Evolutionary conservation across 2,888 invertebrate species (phyloP).

Genomic region (Caenorhabditis sp.): DNA sequence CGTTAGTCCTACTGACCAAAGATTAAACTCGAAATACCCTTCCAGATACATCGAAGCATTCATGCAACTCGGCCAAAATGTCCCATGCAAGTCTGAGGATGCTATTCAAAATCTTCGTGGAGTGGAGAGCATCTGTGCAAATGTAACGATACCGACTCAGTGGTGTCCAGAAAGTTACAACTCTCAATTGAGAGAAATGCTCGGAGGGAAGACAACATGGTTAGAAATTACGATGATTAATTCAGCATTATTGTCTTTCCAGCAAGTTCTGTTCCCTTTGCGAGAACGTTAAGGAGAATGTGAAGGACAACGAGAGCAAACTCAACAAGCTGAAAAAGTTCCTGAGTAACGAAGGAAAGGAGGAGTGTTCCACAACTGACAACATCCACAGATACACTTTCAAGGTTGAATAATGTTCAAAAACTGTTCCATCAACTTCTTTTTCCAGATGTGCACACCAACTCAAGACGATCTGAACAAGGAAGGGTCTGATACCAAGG

Average conservation of each 20-base stretch:
- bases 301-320: slow-evolving; percentile 60
- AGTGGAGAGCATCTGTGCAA: slow-evolving; percentile 75
- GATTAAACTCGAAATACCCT: neutral
- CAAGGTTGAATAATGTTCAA: slow-evolving; percentile 59
- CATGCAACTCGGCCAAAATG: slow-evolving; percentile 76
- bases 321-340: slow-evolving; percentile 66
- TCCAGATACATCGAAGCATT: slow-evolving; percentile 78
- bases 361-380: slow-evolving; percentile 66
- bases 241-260: slow-evolving; percentile 29
- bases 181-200: slow-evolving; percentile 73
- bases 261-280: slow-evolving; percentile 79
- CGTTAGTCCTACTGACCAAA: slow-evolving; percentile 32
- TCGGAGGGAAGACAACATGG: slow-evolving; percentile 76
- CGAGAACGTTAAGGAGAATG: slow-evolving; percentile 70
- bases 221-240: slow-evolving; percentile 15
- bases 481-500: slow-evolving; percentile 69
- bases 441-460: slow-evolving; percentile 79
- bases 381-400: slow-evolving; percentile 69
- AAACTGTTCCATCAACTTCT: neutral
- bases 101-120: slow-evolving; percentile 50
- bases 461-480: slow-evolving; percentile 68
- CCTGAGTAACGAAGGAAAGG: slow-evolving; percentile 64
- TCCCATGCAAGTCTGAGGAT: slow-evolving; percentile 73
- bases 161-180: slow-evolving; percentile 79
- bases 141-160: slow-evolving; percentile 70